A percentile compares a stretch with the other conserved stretches of the same genome.
Conservation (phyloP, 2,797 vertebrate genomes). For the Danio albolineatus region DNA sequence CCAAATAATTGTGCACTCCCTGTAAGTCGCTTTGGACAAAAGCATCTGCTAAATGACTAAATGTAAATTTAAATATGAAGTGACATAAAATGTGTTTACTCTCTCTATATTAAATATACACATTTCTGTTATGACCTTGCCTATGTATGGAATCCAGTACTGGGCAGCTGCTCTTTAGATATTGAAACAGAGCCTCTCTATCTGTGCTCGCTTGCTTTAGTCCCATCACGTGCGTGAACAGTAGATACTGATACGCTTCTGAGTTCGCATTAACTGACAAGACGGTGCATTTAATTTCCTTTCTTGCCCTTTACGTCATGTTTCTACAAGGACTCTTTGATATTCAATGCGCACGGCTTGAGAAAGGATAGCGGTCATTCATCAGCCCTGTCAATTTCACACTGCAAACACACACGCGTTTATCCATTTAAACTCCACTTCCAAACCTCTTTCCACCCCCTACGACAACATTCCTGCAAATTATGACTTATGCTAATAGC, state of each 20-base stretch:
- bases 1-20: too few species aligned
- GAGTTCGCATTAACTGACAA: conserved; percentile 47
- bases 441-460: conserved; percentile 24
- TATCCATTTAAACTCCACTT: conserved; percentile 39
- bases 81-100: too few species aligned
- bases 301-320: conserved; percentile 51
- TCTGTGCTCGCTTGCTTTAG: conserved; percentile 8
- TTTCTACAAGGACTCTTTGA: conserved; percentile 50
- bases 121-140: not conserved
- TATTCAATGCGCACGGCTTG: conserved; percentile 49
- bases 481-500: conserved; percentile 69
- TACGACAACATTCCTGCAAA: conserved; percentile 56
- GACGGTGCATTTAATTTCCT: conserved; percentile 50
- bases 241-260: conserved; percentile 34
- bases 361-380: conserved; percentile 50
- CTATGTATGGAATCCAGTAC: not conserved
- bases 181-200: not conserved
- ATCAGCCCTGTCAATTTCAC: conserved; percentile 56
- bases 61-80: too few species aligned
- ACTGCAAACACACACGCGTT: conserved; percentile 44
- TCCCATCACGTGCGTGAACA: conserved; percentile 14
- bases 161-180: not conserved
- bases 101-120: not conserved
- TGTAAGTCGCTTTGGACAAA: too few species aligned
- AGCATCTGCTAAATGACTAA: too few species aligned